Percentiles rank a stretch among this genome's conserved stretches.
Evolutionary conservation across 1,140 invertebrate genomes (phyloP).

Genomic region (Calephelis nemesis): DNA sequence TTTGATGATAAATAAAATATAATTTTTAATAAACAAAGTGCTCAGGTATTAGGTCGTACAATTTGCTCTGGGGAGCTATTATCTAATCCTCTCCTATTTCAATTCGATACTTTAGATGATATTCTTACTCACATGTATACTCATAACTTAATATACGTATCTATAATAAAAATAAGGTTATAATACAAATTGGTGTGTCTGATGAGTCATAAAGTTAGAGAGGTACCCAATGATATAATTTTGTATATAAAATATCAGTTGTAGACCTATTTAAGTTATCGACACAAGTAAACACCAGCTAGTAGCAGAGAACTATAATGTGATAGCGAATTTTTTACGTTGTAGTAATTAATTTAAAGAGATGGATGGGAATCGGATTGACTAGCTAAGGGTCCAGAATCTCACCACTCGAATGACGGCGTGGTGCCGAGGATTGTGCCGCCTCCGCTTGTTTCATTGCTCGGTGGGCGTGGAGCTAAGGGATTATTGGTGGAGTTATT

Average conservation of each 20-base stretch:
- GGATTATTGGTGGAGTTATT: conserved; percentile 18
- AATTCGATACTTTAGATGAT: neutral
- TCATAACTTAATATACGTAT: neutral
- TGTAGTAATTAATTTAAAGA: conserved; percentile 1
- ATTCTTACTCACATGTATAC: neutral
- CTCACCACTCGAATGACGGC: conserved; percentile 3
- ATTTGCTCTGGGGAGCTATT: neutral
- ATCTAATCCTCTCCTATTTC: no score
- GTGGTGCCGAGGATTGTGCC: neutral
- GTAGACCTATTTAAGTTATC: conserved; percentile 17
- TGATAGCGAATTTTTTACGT: neutral
- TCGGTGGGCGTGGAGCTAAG: conserved; percentile 37
- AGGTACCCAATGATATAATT: neutral
- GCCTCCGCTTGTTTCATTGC: conserved; percentile 30
- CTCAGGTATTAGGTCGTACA: conserved; percentile 3
- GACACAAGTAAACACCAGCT: conserved; percentile 32
- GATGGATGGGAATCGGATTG: conserved; percentile 1
- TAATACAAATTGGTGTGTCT: conserved; percentile 47
- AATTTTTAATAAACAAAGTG: neutral
- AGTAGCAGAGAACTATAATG: neutral
- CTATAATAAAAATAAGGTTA: conserved; percentile 24
- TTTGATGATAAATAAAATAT: no score
- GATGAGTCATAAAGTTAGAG: neutral
- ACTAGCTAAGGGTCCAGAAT: neutral
- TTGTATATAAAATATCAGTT: neutral